Percentiles rank a stretch among this genome's conserved stretches.
Conservation (phyloP, 2,888 invertebrate genomes). For the Ceriagrion tenellum region DNA sequence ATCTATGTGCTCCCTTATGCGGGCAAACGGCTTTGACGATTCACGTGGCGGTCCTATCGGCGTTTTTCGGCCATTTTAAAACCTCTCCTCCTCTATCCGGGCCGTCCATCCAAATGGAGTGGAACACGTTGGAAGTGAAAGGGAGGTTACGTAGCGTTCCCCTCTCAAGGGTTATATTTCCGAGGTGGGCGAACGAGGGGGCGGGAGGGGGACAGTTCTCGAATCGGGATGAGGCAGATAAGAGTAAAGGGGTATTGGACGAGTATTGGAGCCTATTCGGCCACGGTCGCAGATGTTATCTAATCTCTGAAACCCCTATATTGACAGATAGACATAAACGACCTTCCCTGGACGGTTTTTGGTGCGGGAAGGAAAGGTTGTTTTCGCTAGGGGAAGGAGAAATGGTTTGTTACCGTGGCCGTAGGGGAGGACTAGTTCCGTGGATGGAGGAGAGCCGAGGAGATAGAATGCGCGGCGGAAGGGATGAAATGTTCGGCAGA, state of each 20-base stretch:
- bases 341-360: background rate
- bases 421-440: background rate
- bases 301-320: slow-evolving; percentile 55
- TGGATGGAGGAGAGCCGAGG: background rate
- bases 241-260: background rate
- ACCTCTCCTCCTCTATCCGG: background rate
- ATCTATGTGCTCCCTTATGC: background rate
- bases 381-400: background rate
- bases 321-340: slow-evolving; percentile 66
- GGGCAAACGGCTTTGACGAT: background rate
- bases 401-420: background rate
- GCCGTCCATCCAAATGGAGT: background rate
- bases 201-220: background rate
- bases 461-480: background rate
- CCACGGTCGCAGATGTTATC: slow-evolving; percentile 46
- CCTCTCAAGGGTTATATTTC: slow-evolving; percentile 28
- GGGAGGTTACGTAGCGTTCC: background rate
- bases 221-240: background rate
- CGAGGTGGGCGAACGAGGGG: background rate
- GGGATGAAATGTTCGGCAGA: slow-evolving; percentile 50
- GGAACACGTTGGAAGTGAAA: slow-evolving; percentile 24
- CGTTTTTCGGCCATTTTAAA: background rate
- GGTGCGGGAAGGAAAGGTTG: background rate
- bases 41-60: background rate
- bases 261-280: slow-evolving; percentile 38